Evolutionary conservation across 2,797 vertebrate species (phyloP).

Genomic region (Chiroxiphia lanceolata): DNA sequence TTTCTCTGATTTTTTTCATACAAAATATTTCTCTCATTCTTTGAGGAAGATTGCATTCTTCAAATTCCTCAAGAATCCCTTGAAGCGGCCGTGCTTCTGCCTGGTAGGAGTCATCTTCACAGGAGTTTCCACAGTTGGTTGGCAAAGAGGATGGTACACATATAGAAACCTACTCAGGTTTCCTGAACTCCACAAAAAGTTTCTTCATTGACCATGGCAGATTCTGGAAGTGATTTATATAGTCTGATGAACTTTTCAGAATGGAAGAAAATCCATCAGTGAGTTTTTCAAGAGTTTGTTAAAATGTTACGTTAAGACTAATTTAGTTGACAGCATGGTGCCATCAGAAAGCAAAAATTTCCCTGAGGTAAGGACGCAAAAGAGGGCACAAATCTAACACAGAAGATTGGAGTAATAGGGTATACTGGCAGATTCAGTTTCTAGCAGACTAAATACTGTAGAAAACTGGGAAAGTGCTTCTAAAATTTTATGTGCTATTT

Average conservation of each 20-base stretch:
- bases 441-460: not conserved
- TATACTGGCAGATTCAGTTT: not conserved
- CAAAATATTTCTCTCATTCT: not conserved
- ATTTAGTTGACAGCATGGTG: not conserved
- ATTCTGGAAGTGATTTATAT: not conserved
- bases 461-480: not conserved
- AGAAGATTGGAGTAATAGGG: not conserved
- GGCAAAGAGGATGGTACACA: not conserved
- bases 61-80: not conserved
- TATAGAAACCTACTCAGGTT: not conserved
- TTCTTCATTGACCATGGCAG: not conserved
- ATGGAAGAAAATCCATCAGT: not conserved
- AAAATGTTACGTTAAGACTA: not conserved
- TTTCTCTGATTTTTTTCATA: not conserved
- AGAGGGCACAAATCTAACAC: not conserved
- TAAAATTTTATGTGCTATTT: not conserved
- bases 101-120: not conserved
- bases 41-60: not conserved
- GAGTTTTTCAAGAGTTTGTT: not conserved
- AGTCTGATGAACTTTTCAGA: not conserved
- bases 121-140: not conserved
- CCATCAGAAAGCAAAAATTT: not conserved
- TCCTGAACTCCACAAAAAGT: not conserved
- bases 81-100: not conserved
- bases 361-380: not conserved